These are phyloP conservation scores for Melitaea athalia DNA, from an alignment of 2,888 invertebrate species.

Conservation along the genomic window DNA sequence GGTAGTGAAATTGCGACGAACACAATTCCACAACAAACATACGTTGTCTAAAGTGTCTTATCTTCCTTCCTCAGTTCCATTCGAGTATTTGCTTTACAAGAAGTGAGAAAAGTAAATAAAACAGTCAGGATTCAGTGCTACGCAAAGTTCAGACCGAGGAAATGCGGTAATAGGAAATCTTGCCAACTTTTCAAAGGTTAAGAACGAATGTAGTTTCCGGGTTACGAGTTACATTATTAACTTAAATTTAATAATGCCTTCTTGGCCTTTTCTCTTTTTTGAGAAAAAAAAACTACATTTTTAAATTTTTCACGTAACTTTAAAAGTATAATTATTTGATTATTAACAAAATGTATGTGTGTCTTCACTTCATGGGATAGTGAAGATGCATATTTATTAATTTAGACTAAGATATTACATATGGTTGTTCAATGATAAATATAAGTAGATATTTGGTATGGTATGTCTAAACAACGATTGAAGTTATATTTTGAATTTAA, in stretches of 20 bases:
- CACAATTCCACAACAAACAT: constrained; percentile 19
- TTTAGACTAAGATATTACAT: no score
- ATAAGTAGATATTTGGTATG: no score
- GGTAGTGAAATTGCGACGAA: background rate
- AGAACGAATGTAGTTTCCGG: constrained; percentile 55
- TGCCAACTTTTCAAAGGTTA: constrained; percentile 59
- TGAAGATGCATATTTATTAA: no score
- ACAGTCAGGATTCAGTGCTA: constrained; percentile 49
- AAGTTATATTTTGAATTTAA: no score
- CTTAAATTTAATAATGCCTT: constrained; percentile 46
- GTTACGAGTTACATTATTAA: constrained; percentile 53
- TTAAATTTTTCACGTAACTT: no score
- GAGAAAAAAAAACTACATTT: no score
- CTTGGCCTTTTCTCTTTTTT: background rate
- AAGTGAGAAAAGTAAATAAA: constrained; percentile 53
- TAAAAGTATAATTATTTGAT: no score
- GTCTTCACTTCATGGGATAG: no score
- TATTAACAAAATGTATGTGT: no score
- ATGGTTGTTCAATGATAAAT: no score
- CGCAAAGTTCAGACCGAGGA: constrained; percentile 49
- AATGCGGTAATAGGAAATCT: constrained; percentile 57
- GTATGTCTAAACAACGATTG: no score
- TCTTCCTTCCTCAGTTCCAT: constrained; percentile 31
- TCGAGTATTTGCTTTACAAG: constrained; percentile 39
- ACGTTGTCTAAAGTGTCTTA: constrained; percentile 29